phyloP scores from a whole-genome alignment of 2,888 invertebrate genomes.

The Ligdia adustata region DNA sequence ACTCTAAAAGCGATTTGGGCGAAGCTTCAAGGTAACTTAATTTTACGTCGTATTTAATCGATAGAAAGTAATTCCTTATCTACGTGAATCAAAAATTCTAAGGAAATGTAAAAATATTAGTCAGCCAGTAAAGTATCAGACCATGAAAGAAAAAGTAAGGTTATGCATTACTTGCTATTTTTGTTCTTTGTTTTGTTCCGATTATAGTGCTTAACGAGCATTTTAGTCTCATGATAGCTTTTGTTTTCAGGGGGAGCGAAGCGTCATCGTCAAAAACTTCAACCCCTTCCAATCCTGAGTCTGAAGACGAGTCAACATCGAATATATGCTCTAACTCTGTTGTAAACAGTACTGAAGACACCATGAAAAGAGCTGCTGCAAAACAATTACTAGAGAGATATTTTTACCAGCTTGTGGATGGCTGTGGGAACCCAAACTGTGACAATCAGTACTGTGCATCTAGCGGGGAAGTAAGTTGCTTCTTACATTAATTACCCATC shows the following conservation, averaged over 20 bases:
- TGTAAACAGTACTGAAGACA: constrained; percentile 76
- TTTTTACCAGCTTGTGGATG: constrained; percentile 95
- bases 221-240: constrained; percentile 27
- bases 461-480: constrained; percentile 91
- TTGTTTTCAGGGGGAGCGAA: constrained; percentile 76
- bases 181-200: constrained; percentile 68
- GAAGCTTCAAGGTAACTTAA: constrained; percentile 82
- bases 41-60: constrained; percentile 28
- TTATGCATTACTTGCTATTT: constrained; percentile 80
- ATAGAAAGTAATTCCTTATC: constrained; percentile 9
- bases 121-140: neutral
- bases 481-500: too few relatives aligned
- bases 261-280: constrained; percentile 77
- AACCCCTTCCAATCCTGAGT: constrained; percentile 64
- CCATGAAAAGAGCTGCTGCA: constrained; percentile 90
- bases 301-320: constrained; percentile 57
- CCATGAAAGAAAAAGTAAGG: constrained; percentile 45
- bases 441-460: constrained; percentile 95
- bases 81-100: neutral
- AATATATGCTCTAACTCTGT: constrained; percentile 66
- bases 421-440: constrained; percentile 95
- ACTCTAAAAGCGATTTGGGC: constrained; percentile 82
- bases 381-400: constrained; percentile 95
- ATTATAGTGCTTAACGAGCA: constrained; percentile 32
- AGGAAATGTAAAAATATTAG: neutral